Percentiles rank a stretch among this genome's conserved stretches.
phyloP scores from a whole-genome alignment of 2,888 invertebrate species.

The Isotomurus palustris region DNA sequence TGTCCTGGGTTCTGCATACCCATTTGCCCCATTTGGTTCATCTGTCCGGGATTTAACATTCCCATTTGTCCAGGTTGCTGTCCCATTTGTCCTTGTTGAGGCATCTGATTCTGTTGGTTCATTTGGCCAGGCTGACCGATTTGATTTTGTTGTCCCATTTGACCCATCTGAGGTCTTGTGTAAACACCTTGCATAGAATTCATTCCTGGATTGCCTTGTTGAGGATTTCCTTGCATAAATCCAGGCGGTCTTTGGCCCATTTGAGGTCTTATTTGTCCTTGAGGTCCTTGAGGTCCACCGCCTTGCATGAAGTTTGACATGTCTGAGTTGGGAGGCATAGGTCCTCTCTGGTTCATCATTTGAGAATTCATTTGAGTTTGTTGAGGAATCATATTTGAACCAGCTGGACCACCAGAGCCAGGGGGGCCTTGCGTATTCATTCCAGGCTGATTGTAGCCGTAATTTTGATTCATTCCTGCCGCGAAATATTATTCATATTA shows the following conservation, averaged over 20 bases:
- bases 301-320: conserved; percentile 29
- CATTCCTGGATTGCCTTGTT: conserved; percentile 22
- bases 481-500: no score
- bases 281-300: conserved; percentile 25
- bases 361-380: conserved; percentile 60
- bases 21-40: conserved; percentile 9
- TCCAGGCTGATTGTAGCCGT: conserved; percentile 50
- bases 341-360: conserved; percentile 53
- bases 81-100: conserved; percentile 4
- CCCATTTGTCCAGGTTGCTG: conserved; percentile 5
- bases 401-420: conserved; percentile 27
- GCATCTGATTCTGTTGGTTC: not conserved
- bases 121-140: conserved; percentile 11
- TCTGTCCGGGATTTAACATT: conserved; percentile 7
- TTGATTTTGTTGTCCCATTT: conserved; percentile 26
- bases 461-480: conserved; percentile 60
- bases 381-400: conserved; percentile 34
- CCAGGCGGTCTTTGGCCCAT: conserved; percentile 36
- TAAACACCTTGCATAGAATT: conserved; percentile 31
- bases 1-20: conserved; percentile 13
- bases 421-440: conserved; percentile 24
- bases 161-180: conserved; percentile 32
- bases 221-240: conserved; percentile 40
- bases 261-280: conserved; percentile 19
- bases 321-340: conserved; percentile 36